Percentiles rank a stretch among this genome's conserved stretches.
These are phyloP conservation scores for Plectropomus leopardus DNA, from an alignment of 2,113 vertebrate species.

Conservation along the genomic window DNA sequence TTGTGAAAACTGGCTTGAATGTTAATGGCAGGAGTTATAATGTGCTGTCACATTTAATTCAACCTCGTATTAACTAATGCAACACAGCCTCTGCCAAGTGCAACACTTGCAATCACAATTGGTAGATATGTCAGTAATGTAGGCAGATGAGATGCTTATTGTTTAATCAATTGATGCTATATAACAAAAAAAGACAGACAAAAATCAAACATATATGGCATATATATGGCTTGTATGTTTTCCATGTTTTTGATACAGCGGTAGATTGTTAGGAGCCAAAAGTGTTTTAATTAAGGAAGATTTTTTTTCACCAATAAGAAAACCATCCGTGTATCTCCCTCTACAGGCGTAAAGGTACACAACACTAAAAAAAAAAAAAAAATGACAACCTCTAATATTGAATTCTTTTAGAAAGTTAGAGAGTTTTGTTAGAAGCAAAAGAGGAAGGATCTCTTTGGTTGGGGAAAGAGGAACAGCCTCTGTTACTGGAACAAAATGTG, in stretches of 20 bases:
- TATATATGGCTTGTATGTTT: neutral
- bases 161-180: no score
- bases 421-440: neutral
- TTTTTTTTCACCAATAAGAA: neutral
- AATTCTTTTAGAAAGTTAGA: neutral
- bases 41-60: neutral
- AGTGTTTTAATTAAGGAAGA: neutral
- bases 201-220: neutral
- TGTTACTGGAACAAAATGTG: neutral
- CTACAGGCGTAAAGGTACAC: neutral
- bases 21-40: neutral
- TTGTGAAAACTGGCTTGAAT: neutral
- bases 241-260: neutral
- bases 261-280: neutral
- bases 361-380: neutral
- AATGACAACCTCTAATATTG: no score
- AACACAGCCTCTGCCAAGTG: neutral
- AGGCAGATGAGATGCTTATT: neutral
- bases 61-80: neutral
- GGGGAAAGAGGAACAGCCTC: neutral
- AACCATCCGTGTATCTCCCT: neutral
- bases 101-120: neutral
- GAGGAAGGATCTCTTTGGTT: neutral
- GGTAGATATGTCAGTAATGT: neutral
- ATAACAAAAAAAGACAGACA: neutral